phyloP scores from a whole-genome alignment of 2,797 vertebrate species.

The Eospalax fontanierii region DNA sequence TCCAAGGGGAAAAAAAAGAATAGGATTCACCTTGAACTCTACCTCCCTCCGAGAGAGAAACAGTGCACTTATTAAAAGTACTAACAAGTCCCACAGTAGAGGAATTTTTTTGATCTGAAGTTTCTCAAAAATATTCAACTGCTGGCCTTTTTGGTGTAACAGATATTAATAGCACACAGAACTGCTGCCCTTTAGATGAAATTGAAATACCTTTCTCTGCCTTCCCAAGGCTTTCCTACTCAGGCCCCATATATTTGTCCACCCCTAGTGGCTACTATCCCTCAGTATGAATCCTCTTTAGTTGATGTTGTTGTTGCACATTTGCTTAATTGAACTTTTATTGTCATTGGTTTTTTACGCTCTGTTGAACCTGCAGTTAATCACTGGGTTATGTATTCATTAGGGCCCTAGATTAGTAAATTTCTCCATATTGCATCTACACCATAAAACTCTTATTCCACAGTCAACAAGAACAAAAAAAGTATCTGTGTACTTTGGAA shows the following conservation, averaged over 20 bases:
- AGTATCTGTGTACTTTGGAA: too few species aligned
- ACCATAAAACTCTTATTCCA: too few species aligned
- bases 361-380: too few species aligned
- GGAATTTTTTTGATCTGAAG: constrained; percentile 24
- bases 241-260: not conserved
- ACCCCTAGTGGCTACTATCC: not conserved
- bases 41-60: not conserved
- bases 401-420: too few species aligned
- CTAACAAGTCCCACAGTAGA: not conserved
- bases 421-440: too few species aligned
- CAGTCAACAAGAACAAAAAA: too few species aligned
- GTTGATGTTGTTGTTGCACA: too few species aligned
- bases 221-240: not conserved
- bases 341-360: too few species aligned
- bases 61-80: not conserved
- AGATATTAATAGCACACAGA: constrained; percentile 37
- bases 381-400: too few species aligned
- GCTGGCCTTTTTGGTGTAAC: not conserved
- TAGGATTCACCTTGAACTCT: not conserved
- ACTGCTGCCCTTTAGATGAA: not conserved
- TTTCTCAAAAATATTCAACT: constrained; percentile 33
- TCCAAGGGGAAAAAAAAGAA: not conserved
- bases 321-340: too few species aligned
- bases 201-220: not conserved
- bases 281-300: not conserved